Evolutionary conservation across 2,797 vertebrate species (phyloP).

Genomic region (Meriones psammophilus): DNA sequence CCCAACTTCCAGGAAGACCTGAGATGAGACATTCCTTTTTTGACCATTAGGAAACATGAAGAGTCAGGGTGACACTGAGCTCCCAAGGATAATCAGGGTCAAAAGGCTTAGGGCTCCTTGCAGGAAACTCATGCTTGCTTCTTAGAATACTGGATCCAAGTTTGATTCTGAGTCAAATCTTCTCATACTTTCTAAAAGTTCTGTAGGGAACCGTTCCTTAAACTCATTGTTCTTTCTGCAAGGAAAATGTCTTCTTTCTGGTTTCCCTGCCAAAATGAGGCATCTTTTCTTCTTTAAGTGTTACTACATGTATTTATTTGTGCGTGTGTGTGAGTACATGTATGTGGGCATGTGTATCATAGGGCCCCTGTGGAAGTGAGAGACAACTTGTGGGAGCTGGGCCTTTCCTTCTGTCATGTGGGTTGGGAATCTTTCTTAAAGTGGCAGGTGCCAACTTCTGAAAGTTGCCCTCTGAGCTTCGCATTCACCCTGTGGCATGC

Average conservation of each 20-base stretch:
- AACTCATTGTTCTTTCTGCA: not conserved
- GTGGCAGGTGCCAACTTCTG: not conserved
- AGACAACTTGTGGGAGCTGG: too few relatives aligned
- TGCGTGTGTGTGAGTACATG: not conserved
- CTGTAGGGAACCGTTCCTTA: slow-evolving; percentile 9
- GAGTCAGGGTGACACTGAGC: not conserved
- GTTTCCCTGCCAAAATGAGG: not conserved
- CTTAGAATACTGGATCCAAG: not conserved
- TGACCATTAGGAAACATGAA: not conserved
- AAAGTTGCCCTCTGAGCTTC: not conserved
- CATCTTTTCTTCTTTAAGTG: not conserved
- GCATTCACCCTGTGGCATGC: not conserved
- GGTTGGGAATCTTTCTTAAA: not conserved
- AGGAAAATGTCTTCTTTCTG: not conserved
- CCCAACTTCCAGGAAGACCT: not conserved
- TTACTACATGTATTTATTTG: not conserved
- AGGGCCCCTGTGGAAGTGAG: not conserved
- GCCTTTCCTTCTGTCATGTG: not conserved
- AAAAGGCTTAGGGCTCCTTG: not conserved
- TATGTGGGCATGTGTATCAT: not conserved
- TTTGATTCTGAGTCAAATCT: slow-evolving; percentile 49
- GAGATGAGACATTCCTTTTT: not conserved
- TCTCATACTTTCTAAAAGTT: not conserved
- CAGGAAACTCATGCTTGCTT: not conserved
- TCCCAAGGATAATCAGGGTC: not conserved